Base-by-base conservation (phyloP, 2,797 vertebrate genomes). In the Natrix natrix region DNA sequence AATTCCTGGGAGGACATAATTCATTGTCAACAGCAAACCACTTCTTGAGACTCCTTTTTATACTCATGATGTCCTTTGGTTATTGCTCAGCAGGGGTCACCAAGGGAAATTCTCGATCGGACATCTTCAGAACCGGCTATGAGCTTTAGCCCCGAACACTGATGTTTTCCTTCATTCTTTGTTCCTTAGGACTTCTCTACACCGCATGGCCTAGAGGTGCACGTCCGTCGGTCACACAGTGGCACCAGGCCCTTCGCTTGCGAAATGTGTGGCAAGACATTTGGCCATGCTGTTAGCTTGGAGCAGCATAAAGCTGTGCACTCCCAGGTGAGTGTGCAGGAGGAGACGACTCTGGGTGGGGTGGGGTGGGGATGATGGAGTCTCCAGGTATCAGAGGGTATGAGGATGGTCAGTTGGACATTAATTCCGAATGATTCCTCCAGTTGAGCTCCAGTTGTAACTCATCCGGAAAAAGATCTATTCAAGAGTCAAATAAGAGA, bases 221-320 rank as follows among this genome's bases (percentile, higher is more conserved):
- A 99, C 7, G 99, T 99, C 94, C 99, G 99, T 92, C 98, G 99
- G 92, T 99, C 99, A 48, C 99, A 99, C 97, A 99, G 99, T 43
- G 99, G 99, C 92, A 99, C 98, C 0, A 97, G 99, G 94, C 99
- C 99, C 16, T 99, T 99, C 52, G 99, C 98, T 32, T 99, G 99
- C 92, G 99, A 99, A 91, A 98, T 99, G 92, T 99, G 99, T 96
- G 99, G 99, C 93, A 99, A 99, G 98, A 99, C 99, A 4, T 99
- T 99, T 32, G 99, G 99, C 56, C 99, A 99, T 92, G 99, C 98
- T 13, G 99, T 99, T 92, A 99, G 99, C 95, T 97, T 99, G 97
- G 99, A 99, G 96, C 99, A 99, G 90, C 99, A 99, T 97, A 99
- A 99, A 97, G 98, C 99, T 0, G 99, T 99, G 94, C 99, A 99